Evolutionary conservation across 2,113 vertebrate genomes (phyloP), one percentile per base, ranked within the genome.

Genomic region (Pholis gunnellus): DNA sequence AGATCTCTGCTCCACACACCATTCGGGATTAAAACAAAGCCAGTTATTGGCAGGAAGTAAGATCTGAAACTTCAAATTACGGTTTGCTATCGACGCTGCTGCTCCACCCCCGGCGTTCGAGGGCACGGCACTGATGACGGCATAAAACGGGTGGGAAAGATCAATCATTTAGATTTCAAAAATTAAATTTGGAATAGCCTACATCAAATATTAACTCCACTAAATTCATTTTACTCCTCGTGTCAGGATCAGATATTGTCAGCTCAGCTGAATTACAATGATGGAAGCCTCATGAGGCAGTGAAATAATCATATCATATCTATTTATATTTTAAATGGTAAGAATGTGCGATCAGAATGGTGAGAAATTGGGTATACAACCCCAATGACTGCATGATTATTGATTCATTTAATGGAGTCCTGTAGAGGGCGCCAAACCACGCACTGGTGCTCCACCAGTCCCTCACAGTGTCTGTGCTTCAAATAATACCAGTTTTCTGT

Each of bases 401-500:
- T 29, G 18, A 60, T 72, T 38, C 0, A 27, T 71, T 72, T 34
- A 50, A 36, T 46, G 7, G 6, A 11, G 38, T 29, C 81, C 93
- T 85, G 75, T 77, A 89, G 91, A 90, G 87, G 90, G 91, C 76
- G 86, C 88, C 87, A 88, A 36, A 78, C 6, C 65, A 64, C 74
- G 59, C 79, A 42, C 1, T 76, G 81, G 13, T 29, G 78, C 57
- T 70, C 46, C 57, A 50, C 50, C 36, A 78, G 48, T 64, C n/a
- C 44, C 71, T 54, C 6, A 2, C 59, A 54, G 1, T 22, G 14
- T 38, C n/a, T 76, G 2, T 10, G 31, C 38, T 31, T 76, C 44
- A 52, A 36, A 8, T 2, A 0, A 1, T 59, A 15, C 9, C 63
- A 13, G 1, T 54, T 66, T 50, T 52, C 59, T 75, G 31, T 75